Evolutionary conservation across 2,113 vertebrate species (phyloP).

Genomic region (Eolophus roseicapilla): DNA sequence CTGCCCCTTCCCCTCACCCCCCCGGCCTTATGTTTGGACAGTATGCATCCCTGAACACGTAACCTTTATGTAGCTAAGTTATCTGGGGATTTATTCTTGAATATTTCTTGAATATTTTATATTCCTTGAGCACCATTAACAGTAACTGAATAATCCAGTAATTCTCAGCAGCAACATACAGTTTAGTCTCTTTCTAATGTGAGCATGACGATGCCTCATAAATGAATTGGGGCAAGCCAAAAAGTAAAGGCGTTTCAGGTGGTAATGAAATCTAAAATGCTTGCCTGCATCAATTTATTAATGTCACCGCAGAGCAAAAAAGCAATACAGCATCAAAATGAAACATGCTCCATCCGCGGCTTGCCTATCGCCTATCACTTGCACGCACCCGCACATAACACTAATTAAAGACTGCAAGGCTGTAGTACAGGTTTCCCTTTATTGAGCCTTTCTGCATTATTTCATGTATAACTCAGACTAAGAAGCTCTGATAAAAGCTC

Average conservation of each 20-base stretch:
- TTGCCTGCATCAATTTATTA: constrained; percentile 10
- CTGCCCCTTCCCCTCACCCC: neutral
- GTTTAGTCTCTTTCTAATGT: constrained; percentile 8
- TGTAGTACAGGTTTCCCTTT: neutral
- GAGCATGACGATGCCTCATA: constrained; percentile 13
- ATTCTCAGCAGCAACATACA: constrained; percentile 29
- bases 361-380: neutral
- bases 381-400: neutral
- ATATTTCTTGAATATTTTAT: constrained; percentile 41
- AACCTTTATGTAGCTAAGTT: neutral
- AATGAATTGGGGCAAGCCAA: constrained; percentile 23
- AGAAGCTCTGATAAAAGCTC: constrained; percentile 49
- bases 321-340: neutral
- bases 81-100: constrained; percentile 10
- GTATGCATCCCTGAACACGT: neutral
- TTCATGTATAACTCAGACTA: constrained; percentile 12
- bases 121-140: neutral
- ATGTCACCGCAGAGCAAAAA: constrained; percentile 13
- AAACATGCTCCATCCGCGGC: neutral
- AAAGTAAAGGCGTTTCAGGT: constrained; percentile 41
- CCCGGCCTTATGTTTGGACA: neutral
- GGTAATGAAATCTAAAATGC: constrained; percentile 11
- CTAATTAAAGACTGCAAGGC: constrained; percentile 10
- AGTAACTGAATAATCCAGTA: constrained; percentile 62
- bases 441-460: constrained; percentile 1